These are phyloP conservation scores for Thera britannica DNA, from an alignment of 2,888 invertebrate species.

Conservation along the genomic window DNA sequence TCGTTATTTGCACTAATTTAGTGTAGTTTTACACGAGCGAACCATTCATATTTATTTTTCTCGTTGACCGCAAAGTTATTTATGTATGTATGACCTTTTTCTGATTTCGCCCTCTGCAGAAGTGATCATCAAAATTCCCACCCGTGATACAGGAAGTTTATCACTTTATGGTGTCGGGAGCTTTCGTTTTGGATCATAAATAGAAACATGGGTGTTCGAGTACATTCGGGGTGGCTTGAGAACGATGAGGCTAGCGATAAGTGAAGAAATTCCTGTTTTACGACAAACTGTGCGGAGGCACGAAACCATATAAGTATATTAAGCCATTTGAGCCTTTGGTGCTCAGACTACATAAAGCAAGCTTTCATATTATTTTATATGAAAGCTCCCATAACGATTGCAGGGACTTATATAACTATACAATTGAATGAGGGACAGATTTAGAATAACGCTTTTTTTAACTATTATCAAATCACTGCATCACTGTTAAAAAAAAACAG, in stretches of 20 bases:
- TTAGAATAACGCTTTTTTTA: too few relatives aligned
- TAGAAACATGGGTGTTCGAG: conserved; percentile 22
- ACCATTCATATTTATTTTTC: background rate
- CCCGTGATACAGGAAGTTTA: conserved; percentile 5
- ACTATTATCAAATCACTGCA: too few relatives aligned
- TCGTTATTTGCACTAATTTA: too few relatives aligned
- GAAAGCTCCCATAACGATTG: background rate
- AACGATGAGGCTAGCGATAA: conserved; percentile 23
- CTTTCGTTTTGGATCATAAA: conserved; percentile 24
- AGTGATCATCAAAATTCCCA: conserved; percentile 6
- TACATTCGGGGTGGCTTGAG: conserved; percentile 18
- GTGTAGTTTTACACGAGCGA: too few relatives aligned
- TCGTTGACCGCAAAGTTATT: background rate
- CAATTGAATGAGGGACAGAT: too few relatives aligned
- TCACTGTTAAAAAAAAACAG: too few relatives aligned
- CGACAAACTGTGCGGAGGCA: conserved; percentile 18
- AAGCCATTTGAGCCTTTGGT: conserved; percentile 8
- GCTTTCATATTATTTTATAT: background rate
- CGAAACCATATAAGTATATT: conserved; percentile 24
- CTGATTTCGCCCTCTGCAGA: background rate
- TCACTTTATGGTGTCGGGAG: conserved; percentile 14
- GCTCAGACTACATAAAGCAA: background rate
- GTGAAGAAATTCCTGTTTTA: conserved; percentile 22
- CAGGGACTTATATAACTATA: too few relatives aligned
- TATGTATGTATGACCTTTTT: conserved; percentile 1